Base-by-base conservation (phyloP, 2,113 vertebrate genomes). In the Petrocephalus microphthalmus region DNA sequence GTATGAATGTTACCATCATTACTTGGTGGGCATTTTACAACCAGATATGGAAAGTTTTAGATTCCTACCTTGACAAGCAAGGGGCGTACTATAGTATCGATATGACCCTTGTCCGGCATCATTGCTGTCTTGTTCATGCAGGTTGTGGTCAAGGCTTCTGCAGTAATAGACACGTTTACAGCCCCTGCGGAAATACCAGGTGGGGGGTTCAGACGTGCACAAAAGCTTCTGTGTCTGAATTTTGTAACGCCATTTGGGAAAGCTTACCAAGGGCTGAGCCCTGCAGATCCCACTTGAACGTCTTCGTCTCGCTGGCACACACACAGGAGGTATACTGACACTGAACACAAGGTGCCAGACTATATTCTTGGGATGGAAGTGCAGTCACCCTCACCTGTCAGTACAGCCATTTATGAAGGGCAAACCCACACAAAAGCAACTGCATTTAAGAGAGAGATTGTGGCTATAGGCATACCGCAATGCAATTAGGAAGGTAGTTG, bases 401-500 rank as follows among this genome's bases (percentile, higher is more conserved):
- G 7, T 10, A 37, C 19, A 17, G 19, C 85, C 52, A 57, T 56
- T 57, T 86, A 54, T 29, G 49, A 42, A 52, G n/a, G 13, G 74
- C 83, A 84, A 52, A 19, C 45, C 37, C 42, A 17, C 83, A n/a
- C 33, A 47, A 83, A 49, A 49, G 20, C 45, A 52, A 29, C 49
- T 52, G 20, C 6, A 5, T 51, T 25, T 45, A 8, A 81, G 11
- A 11, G 83, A 3, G 1, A 19, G 47, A 29, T n/a, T n/a, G 45
- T n/a, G 52, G 37, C 20, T 49, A 53, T 51, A 29, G 51, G n/a
- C 84, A 25, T 95, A 99, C 97, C 96, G 88, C 93, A 91, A 98
- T 97, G 93, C 97, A 97, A 15, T 93, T 92, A 81, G 92, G 56
- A 88, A 97, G 90, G 93, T 97, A 98, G 94, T 94, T 98, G 91